Base-by-base conservation (phyloP, 2,888 invertebrate species). In the Thyatira batis region DNA sequence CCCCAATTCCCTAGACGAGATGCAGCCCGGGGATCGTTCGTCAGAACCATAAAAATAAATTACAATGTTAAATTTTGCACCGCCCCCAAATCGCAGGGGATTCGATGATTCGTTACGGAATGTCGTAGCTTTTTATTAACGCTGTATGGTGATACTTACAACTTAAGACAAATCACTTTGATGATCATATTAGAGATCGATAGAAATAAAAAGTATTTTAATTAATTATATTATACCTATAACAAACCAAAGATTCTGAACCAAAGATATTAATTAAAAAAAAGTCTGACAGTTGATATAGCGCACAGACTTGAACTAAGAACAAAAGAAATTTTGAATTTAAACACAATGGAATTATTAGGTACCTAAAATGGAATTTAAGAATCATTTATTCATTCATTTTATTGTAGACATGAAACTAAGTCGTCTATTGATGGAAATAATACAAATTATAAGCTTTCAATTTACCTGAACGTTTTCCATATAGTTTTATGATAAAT, bases 61-160 rank as follows among this genome's bases (percentile, higher is more conserved):
- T 89, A 88, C 84, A 82, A 87, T 88, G 87, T 88, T 84, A 86
- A 89, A 89, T 87, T 89, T 83, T 80, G 82, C 85, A 84, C 87
- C 28, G 48, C 82, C 85, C 87, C 84, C 82, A 78, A 79, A 81
- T 81, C 78, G 77, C 77, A 61, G 70, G 87, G 87, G 88, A 83
- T 80, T 73, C 73, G 59, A 61, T 80, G 79, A 88, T 89, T 89
- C 77, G 89, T 87, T 87, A 79, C 87, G 83, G 78, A 65, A 66
- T 71, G 76, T 76, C 74, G 82, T 85, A 78, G 75, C 76, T 81
- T 87, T 85, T 85, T 87, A 84, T 83, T 84, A 78, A 77, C 75
- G 69, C 61, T 69, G 64, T 80, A 71, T 72, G 68, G 72, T 65
- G 72, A 75, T 73, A 70, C 71, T 78, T 81, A 83, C 82, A 57